phyloP scores from a whole-genome alignment of 2,113 vertebrate species.

The Pogonocichla stellata region DNA sequence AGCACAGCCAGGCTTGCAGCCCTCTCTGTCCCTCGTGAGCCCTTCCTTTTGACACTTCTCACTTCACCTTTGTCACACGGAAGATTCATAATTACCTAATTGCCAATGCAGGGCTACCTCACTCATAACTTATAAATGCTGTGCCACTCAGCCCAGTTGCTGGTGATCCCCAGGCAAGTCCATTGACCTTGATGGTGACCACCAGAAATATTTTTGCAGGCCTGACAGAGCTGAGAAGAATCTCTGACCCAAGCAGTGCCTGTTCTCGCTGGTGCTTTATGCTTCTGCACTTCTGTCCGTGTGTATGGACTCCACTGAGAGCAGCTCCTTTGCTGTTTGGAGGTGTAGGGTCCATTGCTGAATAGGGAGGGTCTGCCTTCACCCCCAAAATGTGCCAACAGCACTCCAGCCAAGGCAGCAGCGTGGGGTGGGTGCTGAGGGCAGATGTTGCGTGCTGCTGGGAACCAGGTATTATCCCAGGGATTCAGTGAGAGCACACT shows the following conservation, averaged over 20 bases:
- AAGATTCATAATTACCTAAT: background rate
- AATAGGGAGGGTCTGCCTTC: background rate
- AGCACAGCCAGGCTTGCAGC: background rate
- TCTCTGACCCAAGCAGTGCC: background rate
- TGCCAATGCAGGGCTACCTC: background rate
- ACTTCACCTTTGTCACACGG: background rate
- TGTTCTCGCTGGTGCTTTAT: background rate
- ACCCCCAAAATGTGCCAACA: background rate
- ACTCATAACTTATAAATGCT: background rate
- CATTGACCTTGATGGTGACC: background rate
- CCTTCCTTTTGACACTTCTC: background rate
- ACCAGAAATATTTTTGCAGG: background rate
- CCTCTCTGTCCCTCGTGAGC: background rate
- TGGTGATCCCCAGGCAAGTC: background rate
- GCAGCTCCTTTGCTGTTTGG: background rate
- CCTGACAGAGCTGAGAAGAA: background rate
- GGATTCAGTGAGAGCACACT: fast-evolving
- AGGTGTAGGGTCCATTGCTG: background rate
- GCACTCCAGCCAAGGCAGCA: background rate
- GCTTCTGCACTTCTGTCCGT: background rate
- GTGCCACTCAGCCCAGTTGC: background rate
- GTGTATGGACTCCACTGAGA: background rate
- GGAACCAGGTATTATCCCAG: background rate
- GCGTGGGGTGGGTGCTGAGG: background rate
- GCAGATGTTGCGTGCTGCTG: fast-evolving